phyloP scores from a whole-genome alignment of 1,140 invertebrate genomes.

The Gonioctena quinquepunctata region DNA sequence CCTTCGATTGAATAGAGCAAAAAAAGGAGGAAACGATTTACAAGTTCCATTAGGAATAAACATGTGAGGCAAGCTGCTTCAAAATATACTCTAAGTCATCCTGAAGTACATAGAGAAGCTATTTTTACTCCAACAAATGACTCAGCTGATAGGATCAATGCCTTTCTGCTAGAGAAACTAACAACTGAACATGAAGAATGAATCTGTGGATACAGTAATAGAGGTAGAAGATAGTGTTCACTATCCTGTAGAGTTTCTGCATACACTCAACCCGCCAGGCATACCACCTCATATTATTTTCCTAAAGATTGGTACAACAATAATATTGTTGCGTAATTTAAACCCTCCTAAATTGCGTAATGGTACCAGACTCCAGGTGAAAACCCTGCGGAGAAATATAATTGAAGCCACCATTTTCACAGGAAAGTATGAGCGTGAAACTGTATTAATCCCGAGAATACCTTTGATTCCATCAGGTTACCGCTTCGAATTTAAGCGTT shows the following conservation, averaged over 20 bases:
- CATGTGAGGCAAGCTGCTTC: too few species aligned
- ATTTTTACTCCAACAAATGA: too few species aligned
- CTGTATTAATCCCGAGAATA: slow-evolving; percentile 49
- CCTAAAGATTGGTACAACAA: slow-evolving; percentile 48
- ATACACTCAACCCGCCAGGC: slow-evolving; percentile 42
- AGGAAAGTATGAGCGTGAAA: slow-evolving; percentile 42
- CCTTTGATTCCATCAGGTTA: slow-evolving; percentile 46
- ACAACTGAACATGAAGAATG: not conserved
- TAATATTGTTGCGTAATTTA: slow-evolving; percentile 57
- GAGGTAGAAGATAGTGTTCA: slow-evolving; percentile 27
- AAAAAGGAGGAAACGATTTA: too few species aligned
- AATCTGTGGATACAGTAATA: not conserved
- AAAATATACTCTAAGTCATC: too few species aligned
- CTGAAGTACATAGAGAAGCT: too few species aligned
- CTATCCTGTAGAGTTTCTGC: slow-evolving; percentile 38
- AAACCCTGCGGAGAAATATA: slow-evolving; percentile 36
- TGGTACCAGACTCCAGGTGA: slow-evolving; percentile 45
- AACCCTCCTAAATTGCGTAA: slow-evolving; percentile 55
- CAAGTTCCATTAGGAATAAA: too few species aligned
- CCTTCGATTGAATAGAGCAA: too few species aligned
- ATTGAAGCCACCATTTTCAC: slow-evolving; percentile 37
- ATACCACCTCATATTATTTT: slow-evolving; percentile 51
- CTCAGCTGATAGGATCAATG: too few species aligned
- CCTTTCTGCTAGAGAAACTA: too few species aligned
- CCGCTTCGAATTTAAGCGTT: slow-evolving; percentile 53